Base-by-base conservation (phyloP, 1,140 invertebrate genomes). In the Pygmarrhopalites habei region DNA sequence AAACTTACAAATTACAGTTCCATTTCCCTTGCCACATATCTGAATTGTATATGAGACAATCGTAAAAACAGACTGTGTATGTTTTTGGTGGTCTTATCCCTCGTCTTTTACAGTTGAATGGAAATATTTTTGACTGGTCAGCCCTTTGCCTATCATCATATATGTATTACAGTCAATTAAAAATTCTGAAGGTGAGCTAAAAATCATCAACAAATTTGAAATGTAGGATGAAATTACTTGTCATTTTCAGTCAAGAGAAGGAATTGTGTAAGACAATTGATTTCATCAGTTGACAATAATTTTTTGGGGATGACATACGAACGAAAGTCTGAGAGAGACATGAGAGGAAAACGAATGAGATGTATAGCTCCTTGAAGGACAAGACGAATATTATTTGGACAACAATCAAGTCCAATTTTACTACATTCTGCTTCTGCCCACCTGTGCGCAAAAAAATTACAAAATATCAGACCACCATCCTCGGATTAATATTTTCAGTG, bases 1-100 rank as follows among this genome's bases (percentile, higher is more conserved):
- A n/a, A 32, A 7, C 51, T 55, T 55, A 55, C 51, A 55, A 29
- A 55, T 55, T 55, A 21, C 29, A 55, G 26, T 55, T 55, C 51
- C 51, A 55, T 17, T 55, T 55, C 14, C 51, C 51, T 5, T 5
- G 5, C 51, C 51, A 55, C 12, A 32, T 26, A 10, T 55, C 51
- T 12, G 51, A 55, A 21, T 55, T 29, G 51, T 55, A 55, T 12
- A 55, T 32, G 14, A 55, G 7, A 26, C 51, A 55, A 21, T 55
- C 51, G 23, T 28, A 55, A 23, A 55, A 55, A 21, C 14, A 55
- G 29, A 32, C 51, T 5, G 14, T 32, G 51, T 55, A 55, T 7
- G 29, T 55, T 55, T 55, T 55, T 29, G 25, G 25, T 14, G 29
- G 51, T 28, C 5, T 12, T 5, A 55, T 23, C 21, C 51, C 51